phyloP scores from a whole-genome alignment of 2,888 invertebrate genomes.

The Ceriagrion tenellum region DNA sequence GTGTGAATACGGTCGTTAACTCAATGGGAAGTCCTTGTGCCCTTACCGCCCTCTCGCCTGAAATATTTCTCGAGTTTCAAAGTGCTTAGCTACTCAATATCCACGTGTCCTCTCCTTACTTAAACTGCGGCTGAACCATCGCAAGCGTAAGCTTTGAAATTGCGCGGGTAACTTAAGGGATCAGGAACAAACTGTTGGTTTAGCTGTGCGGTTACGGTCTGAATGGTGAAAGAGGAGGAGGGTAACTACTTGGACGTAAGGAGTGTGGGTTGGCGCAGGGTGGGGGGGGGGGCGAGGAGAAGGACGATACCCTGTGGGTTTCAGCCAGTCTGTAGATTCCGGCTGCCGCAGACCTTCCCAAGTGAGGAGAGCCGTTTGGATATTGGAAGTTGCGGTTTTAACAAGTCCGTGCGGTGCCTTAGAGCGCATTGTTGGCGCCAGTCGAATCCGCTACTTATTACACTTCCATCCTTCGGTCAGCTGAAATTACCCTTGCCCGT shows the following conservation, averaged over 20 bases:
- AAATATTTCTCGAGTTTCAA: constrained; percentile 50
- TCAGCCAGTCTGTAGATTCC: neutral
- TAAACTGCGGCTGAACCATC: constrained; percentile 25
- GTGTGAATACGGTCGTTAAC: neutral
- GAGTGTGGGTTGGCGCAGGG: neutral
- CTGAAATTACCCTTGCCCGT: neutral
- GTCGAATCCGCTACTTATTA: constrained; percentile 27
- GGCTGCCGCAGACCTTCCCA: neutral
- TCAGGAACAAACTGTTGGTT: constrained; percentile 60
- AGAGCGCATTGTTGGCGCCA: neutral
- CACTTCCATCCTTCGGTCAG: neutral
- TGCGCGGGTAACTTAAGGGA: constrained; percentile 57
- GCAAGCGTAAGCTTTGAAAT: constrained; percentile 57
- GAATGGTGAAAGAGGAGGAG: neutral
- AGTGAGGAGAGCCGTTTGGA: constrained; percentile 32
- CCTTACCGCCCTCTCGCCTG: neutral
- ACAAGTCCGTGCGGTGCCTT: constrained; percentile 15
- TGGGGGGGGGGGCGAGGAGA: neutral
- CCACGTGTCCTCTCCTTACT: constrained; percentile 39
- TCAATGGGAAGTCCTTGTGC: neutral
- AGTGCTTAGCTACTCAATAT: constrained; percentile 33
- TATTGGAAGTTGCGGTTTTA: constrained; percentile 61
- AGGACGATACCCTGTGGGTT: constrained; percentile 3
- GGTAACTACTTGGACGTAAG: neutral
- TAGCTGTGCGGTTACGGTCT: constrained; percentile 42